Base-by-base conservation (phyloP, 2,888 invertebrate genomes). In the Thymelicus lineola region DNA sequence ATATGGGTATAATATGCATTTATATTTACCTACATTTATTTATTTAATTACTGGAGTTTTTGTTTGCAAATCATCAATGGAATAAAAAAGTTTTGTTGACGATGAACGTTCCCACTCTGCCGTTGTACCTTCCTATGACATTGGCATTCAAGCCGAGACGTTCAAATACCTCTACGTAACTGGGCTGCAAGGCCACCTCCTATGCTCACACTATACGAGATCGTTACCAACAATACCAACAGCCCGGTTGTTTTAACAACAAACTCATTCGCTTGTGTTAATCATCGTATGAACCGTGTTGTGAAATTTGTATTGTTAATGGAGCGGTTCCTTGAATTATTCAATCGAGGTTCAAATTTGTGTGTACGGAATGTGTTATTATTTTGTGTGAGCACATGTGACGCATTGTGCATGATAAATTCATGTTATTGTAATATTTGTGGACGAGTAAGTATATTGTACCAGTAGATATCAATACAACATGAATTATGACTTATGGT, bases 71-170 rank as follows among this genome's bases (percentile, higher is more conserved):
- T 58, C 20, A n/a, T 50, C 14, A 28, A 59, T 59, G 50, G 59
- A 66, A 60, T n/a, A 50, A 14, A 48, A 15, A 42, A 20, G 17
- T 7, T 50, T 15, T 38, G 12, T 36, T 46, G 62, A 62, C 45
- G 36, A 62, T 17, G 38, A 68, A 68, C 58, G 62, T 58, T 69
- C 57, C 55, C 61, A 20, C 57, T 58, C 36, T 57, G 36, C 57
- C 46, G 28, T 60, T 69, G 46, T 66, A 58, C 55, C n/a, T n/a
- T n/a, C n/a, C 67, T 70, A 73, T 74, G 79, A 74, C 79, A 88
- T 89, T 90, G 89, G 86, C 89, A 90, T 88, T 90, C 88, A 89
- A 84, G 83, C 88, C 88, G 85, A 86, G 86, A 86, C 90, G 84
- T 77, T 82, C 77, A 78, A 83, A 81, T 85, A 86, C 82, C 80